These are phyloP conservation scores for Hormiphora californensis DNA, from an alignment of 37 sponge, comb jelly and placozoan species.

Conservation along the genomic window DNA sequence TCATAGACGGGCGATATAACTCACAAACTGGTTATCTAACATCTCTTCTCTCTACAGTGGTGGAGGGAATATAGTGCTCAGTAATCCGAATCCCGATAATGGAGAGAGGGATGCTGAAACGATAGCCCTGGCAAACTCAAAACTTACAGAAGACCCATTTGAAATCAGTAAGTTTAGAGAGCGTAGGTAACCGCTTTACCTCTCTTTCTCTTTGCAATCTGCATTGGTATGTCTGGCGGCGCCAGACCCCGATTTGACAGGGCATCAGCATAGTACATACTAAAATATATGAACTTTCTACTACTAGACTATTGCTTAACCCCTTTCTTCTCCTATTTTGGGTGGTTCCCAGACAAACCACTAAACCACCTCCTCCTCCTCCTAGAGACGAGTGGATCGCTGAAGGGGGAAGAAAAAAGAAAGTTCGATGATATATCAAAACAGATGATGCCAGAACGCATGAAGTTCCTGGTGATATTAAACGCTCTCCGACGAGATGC, in stretches of 20 bases:
- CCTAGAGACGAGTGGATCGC: not conserved
- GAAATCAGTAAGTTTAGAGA: slow-evolving; percentile 12
- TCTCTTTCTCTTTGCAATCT: not conserved
- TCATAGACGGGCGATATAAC: no score
- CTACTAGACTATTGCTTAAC: no score
- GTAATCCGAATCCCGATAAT: slow-evolving; percentile 18
- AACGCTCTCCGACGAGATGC: slow-evolving; percentile 41
- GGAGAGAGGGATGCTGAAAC: slow-evolving; percentile 1
- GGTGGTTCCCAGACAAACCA: no score
- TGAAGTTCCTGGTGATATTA: slow-evolving; percentile 11
- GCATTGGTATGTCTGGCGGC: not conserved
- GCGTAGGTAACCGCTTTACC: not conserved
- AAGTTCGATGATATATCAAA: slow-evolving; percentile 26
- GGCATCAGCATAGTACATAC: no score
- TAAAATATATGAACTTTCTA: no score
- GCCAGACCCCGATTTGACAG: not conserved
- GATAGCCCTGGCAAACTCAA: slow-evolving; percentile 10
- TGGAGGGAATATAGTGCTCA: slow-evolving; percentile 26
- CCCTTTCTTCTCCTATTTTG: no score
- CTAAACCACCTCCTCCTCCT: not conserved
- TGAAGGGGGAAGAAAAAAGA: not conserved
- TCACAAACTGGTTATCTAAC: no score
- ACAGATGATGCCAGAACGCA: not conserved
- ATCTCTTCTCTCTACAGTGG: no score
- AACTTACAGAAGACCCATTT: slow-evolving; percentile 33